Evolutionary conservation across 1,140 invertebrate species (phyloP).

Genomic region (Drosophila carrolli): DNA sequence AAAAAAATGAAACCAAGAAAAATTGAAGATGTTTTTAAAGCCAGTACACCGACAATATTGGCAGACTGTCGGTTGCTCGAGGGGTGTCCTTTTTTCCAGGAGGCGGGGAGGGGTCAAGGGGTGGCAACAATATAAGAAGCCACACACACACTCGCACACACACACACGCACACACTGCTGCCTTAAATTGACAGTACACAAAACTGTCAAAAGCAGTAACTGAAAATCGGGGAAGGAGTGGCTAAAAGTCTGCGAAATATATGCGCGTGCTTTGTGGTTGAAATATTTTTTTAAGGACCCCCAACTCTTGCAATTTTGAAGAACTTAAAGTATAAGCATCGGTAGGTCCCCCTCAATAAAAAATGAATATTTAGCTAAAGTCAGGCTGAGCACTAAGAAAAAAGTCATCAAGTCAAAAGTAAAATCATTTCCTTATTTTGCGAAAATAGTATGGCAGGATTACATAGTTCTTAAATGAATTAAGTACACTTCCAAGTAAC

Average conservation of each 20-base stretch:
- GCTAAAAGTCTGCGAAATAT: conserved; percentile 26
- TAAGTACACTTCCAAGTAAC: too few relatives aligned
- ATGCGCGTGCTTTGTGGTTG: conserved; percentile 22
- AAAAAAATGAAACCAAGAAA: conserved; percentile 57
- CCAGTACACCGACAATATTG: conserved; percentile 47
- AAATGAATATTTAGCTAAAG: neutral
- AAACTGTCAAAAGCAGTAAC: conserved; percentile 74
- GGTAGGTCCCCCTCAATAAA: neutral
- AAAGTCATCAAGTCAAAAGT: too few relatives aligned
- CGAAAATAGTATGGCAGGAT: too few relatives aligned
- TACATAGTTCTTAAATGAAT: too few relatives aligned
- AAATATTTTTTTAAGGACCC: conserved; percentile 3
- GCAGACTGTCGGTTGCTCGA: conserved; percentile 6
- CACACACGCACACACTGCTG: conserved; percentile 20
- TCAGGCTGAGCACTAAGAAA: neutral
- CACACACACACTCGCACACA: conserved; percentile 41
- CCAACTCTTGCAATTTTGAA: neutral
- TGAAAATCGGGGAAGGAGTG: conserved; percentile 14
- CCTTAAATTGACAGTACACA: conserved; percentile 79
- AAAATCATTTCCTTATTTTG: neutral
- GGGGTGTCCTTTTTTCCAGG: conserved; percentile 2
- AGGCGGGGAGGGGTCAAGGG: conserved; percentile 28
- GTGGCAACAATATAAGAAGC: conserved; percentile 48
- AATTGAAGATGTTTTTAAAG: conserved; percentile 82
- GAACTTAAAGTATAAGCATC: neutral